Evolutionary conservation across 92 coral and sea anemone genomes (phyloP).

Genomic region (Phenganax marumi): DNA sequence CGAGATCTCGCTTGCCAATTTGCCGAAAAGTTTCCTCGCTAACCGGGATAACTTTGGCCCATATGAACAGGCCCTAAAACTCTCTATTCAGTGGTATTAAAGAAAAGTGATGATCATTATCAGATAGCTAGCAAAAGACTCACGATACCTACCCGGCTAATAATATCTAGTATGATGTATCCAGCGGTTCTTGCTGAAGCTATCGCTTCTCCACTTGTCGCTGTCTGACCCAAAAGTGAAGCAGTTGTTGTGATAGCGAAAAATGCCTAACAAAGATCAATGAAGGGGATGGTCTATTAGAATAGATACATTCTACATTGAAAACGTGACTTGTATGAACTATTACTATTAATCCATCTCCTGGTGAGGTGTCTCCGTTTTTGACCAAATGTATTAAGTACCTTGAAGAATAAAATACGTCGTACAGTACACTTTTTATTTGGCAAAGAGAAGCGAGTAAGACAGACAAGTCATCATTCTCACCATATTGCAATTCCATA

Average conservation of each 20-base stretch:
- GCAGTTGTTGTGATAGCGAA: neutral
- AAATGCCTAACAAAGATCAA: neutral
- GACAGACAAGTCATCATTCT: neutral
- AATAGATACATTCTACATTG: neutral
- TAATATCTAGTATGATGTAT: neutral
- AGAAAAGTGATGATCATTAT: too few species aligned
- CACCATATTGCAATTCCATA: constrained; percentile 6
- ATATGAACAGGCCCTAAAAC: too few species aligned
- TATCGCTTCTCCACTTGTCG: neutral
- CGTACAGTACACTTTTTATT: neutral
- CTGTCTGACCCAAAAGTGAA: neutral
- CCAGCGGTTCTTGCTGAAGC: neutral
- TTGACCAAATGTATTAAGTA: neutral
- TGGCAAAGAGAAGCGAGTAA: neutral
- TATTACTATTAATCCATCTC: neutral
- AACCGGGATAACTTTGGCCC: too few species aligned
- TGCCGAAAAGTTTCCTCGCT: too few species aligned
- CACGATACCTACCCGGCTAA: neutral
- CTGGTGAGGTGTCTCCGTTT: neutral
- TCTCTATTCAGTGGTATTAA: too few species aligned
- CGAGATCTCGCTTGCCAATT: too few species aligned
- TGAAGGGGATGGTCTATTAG: neutral
- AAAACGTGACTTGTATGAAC: neutral
- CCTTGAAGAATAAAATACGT: neutral
- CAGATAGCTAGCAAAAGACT: too few species aligned